Conservation (phyloP, 2,888 invertebrate genomes). For the Alloscopus bannaensis region DNA sequence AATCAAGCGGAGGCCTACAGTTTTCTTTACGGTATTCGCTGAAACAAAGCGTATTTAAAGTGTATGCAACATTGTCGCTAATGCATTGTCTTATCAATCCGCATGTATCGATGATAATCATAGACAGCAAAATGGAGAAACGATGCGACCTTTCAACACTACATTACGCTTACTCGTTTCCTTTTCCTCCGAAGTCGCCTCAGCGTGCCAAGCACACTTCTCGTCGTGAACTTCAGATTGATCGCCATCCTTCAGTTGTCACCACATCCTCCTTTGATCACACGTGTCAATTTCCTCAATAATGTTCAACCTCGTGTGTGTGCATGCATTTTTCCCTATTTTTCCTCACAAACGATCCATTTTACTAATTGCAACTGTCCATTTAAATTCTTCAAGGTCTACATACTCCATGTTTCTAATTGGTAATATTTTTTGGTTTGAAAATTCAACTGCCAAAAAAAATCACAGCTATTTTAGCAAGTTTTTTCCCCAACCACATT, state of each 20-base stretch:
- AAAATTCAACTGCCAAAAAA: too few species aligned
- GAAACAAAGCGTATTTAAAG: background rate
- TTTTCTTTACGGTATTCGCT: background rate
- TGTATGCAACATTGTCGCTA: background rate
- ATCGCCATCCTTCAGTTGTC: slow-evolving; percentile 36
- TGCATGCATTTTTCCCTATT: background rate
- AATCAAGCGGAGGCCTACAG: background rate
- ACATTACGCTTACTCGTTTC: slow-evolving; percentile 48
- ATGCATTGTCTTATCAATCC: background rate
- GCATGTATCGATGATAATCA: background rate
- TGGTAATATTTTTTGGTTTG: background rate
- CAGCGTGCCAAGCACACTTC: slow-evolving; percentile 51
- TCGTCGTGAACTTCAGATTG: slow-evolving; percentile 52
- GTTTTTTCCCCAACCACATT: background rate
- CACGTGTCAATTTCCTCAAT: background rate
- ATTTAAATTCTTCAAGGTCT: background rate
- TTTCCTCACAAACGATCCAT: background rate
- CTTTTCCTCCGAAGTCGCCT: slow-evolving; percentile 53
- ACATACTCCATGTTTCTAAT: background rate
- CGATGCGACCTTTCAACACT: too few species aligned
- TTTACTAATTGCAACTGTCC: background rate
- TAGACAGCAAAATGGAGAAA: too few species aligned
- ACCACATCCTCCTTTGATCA: background rate
- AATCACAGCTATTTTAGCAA: background rate
- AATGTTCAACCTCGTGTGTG: background rate